phyloP scores from a whole-genome alignment of 2,113 vertebrate species.

The Chionomys nivalis region DNA sequence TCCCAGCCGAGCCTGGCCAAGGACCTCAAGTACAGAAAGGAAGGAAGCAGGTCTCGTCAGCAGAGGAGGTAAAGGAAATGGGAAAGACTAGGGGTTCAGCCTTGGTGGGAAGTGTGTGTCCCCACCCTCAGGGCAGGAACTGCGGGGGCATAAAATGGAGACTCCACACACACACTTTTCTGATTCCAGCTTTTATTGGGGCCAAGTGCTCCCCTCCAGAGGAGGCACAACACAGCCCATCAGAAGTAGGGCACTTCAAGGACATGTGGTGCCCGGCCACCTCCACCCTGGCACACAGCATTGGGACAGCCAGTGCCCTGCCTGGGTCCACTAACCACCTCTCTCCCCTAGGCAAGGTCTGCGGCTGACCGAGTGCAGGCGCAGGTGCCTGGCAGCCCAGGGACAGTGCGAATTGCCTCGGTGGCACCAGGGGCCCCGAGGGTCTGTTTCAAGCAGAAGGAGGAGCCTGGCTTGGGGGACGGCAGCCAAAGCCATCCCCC shows the following conservation, averaged over 20 bases:
- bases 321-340: neutral
- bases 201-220: constrained; percentile 28
- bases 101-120: neutral
- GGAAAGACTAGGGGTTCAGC: fast-evolving
- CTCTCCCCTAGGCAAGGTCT: neutral
- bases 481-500: constrained; percentile 19
- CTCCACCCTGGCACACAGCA: neutral
- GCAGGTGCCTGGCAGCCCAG: neutral
- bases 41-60: neutral
- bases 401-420: constrained; percentile 43
- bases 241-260: neutral
- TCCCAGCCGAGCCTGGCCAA: neutral
- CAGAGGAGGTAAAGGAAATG: fast-evolving
- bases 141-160: fast-evolving
- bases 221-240: constrained; percentile 25
- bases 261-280: neutral
- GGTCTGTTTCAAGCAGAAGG: constrained; percentile 71
- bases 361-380: neutral
- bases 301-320: neutral
- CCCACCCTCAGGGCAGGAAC: too few relatives aligned
- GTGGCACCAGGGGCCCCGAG: constrained; percentile 42
- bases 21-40: fast-evolving
- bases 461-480: constrained; percentile 69
- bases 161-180: neutral
- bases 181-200: constrained; percentile 77